phyloP scores from a whole-genome alignment of 2,888 invertebrate genomes.

The Leptopilina drosophilae region DNA sequence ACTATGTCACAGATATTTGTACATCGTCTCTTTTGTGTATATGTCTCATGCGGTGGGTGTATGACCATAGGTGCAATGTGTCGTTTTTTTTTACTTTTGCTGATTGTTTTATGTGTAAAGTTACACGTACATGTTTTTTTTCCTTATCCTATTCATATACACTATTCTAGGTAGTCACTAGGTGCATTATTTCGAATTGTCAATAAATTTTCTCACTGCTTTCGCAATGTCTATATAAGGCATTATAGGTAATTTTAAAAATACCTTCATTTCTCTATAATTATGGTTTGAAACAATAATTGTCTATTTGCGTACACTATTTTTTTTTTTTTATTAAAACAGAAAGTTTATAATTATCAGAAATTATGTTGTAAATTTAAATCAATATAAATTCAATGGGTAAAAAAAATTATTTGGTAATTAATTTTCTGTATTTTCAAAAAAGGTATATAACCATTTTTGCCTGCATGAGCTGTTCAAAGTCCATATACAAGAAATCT shows the following conservation, averaged over 20 bases:
- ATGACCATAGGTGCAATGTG: slow-evolving; percentile 44
- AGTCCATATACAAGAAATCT: slow-evolving; percentile 7
- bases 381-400: background rate
- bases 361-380: no score
- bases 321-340: no score
- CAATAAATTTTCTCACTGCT: background rate
- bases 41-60: slow-evolving; percentile 52
- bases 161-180: background rate
- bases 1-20: slow-evolving; percentile 46
- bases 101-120: slow-evolving; percentile 43
- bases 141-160: slow-evolving; percentile 13
- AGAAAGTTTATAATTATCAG: no score
- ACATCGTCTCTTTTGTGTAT: slow-evolving; percentile 41
- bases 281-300: no score
- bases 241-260: background rate
- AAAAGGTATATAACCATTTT: background rate
- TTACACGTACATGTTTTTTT: slow-evolving; percentile 39
- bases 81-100: slow-evolving; percentile 32
- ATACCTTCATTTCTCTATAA: no score
- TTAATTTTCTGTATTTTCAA: background rate
- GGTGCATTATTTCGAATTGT: background rate
- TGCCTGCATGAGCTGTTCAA: slow-evolving; percentile 9
- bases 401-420: background rate
- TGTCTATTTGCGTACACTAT: no score
- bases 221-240: slow-evolving; percentile 6